Base-by-base conservation (phyloP, 2,113 vertebrate species). In the Arothron firmamentum region DNA sequence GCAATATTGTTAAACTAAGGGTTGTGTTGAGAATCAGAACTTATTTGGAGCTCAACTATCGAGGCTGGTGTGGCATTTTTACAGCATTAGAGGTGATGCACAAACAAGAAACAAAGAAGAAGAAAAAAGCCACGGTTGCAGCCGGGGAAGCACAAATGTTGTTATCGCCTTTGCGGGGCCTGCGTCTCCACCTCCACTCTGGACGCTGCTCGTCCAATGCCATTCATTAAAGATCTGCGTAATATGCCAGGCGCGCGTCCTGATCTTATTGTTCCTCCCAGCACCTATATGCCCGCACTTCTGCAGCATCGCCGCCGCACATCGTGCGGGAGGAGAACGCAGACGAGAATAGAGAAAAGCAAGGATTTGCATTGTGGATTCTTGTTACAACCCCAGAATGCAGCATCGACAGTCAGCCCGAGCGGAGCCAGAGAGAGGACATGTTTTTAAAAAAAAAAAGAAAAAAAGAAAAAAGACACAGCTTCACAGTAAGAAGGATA, bases 291-390 rank as follows among this genome's bases (percentile, higher is more conserved):
- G 21, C 48, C 64, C 65, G 75, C 75, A 75, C 72, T 81, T 72
- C 73, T 81, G 82, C 84, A 78, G 60, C 79, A 76, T 75, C 72
- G 52, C 64, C 60, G 69, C 20, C 66, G 62, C 68, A 72, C 62
- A 69, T 45, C 51, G 50, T 11, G 68, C 67, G 61, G 57, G 9
- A 12, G 11, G 52, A 56, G 65, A 28, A 65, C 58, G 52, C 46
- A 58, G 25, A 3, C 25, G 25, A 28, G 23, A 52, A 77, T 64
- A 55, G 58, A 51, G 65, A 71, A 42, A 55, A 59, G 7, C 75
- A 78, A 53, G 72, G 6, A 74, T 72, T 74, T 77, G 56, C 65
- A 53, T 63, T 52, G 56, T 31, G 54, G 58, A 65, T 57, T 61
- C 65, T 65, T 49, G 9, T 68, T 66, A 56, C 25, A 58, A 20